Percentiles rank a stretch among this genome's conserved stretches.
Evolutionary conservation across 2,888 invertebrate genomes (phyloP).

Genomic region (Falcaria lacertinaria): DNA sequence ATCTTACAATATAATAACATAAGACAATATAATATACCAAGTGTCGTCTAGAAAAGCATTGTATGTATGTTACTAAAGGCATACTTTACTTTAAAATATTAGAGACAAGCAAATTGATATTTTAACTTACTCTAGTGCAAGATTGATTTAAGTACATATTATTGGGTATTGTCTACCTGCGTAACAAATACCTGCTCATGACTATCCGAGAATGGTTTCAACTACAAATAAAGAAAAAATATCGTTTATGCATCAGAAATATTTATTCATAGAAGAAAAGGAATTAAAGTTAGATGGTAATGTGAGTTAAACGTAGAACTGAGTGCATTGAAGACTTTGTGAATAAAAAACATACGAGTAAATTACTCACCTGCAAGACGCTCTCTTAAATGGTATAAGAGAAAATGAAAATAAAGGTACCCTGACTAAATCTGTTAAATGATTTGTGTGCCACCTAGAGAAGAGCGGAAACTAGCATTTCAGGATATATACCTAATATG

Average conservation of each 20-base stretch:
- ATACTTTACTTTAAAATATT: conserved; percentile 18
- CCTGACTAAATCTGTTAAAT: too few relatives aligned
- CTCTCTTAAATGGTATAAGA: too few relatives aligned
- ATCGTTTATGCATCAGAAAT: conserved; percentile 35
- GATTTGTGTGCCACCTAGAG: too few relatives aligned
- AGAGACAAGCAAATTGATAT: conserved; percentile 27
- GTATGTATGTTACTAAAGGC: conserved; percentile 8
- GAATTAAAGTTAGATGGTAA: neutral
- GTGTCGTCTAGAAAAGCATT: neutral
- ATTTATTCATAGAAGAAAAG: neutral
- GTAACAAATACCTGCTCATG: conserved; percentile 71
- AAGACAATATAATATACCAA: too few relatives aligned
- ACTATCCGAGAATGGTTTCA: conserved; percentile 79
- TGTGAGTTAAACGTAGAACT: neutral
- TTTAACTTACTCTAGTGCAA: conserved; percentile 26
- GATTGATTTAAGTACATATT: conserved; percentile 2
- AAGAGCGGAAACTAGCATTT: too few relatives aligned
- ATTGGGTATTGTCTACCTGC: conserved; percentile 52
- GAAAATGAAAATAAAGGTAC: too few relatives aligned
- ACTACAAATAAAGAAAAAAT: conserved; percentile 74
- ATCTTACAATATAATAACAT: too few relatives aligned
- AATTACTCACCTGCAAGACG: too few relatives aligned
- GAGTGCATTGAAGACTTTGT: neutral
- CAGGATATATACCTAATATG: too few relatives aligned
- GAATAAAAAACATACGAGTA: too few relatives aligned